Percentiles rank a stretch among this genome's conserved stretches.
phyloP scores from a whole-genome alignment of 2,113 vertebrate genomes.

The Apteryx owenii region DNA sequence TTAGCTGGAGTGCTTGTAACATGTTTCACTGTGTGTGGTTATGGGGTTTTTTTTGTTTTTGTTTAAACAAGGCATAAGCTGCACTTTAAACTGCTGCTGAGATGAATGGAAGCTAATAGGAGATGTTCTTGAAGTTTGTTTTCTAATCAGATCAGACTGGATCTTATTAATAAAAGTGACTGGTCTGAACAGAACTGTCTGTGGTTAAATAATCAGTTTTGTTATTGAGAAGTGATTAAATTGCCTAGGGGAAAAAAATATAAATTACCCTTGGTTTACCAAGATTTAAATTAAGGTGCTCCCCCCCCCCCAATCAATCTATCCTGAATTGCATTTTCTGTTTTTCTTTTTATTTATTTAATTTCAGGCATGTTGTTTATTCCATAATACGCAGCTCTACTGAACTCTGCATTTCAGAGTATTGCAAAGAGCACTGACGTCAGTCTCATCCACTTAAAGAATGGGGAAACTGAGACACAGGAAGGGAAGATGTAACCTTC shows the following conservation, averaged over 20 bases:
- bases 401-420: not conserved
- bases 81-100: not conserved
- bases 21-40: not conserved
- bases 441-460: not conserved
- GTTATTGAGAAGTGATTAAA: constrained; percentile 49
- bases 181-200: constrained; percentile 27
- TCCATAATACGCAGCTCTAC: not conserved
- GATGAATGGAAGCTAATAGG: constrained; percentile 24
- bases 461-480: not conserved
- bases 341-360: not conserved
- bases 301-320: not conserved
- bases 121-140: constrained; percentile 24
- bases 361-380: not conserved
- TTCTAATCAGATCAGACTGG: constrained; percentile 46
- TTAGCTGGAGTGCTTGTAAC: not conserved
- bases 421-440: not conserved
- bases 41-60: not conserved
- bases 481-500: not conserved
- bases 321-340: not conserved
- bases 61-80: not conserved
- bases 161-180: constrained; percentile 51
- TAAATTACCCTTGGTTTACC: constrained; percentile 16
- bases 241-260: not conserved
- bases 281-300: not conserved
- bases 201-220: constrained; percentile 44